Evolutionary conservation across 2,888 invertebrate species (phyloP), one percentile per base, ranked within the genome.

Genomic region (Strigamia crassipes): DNA sequence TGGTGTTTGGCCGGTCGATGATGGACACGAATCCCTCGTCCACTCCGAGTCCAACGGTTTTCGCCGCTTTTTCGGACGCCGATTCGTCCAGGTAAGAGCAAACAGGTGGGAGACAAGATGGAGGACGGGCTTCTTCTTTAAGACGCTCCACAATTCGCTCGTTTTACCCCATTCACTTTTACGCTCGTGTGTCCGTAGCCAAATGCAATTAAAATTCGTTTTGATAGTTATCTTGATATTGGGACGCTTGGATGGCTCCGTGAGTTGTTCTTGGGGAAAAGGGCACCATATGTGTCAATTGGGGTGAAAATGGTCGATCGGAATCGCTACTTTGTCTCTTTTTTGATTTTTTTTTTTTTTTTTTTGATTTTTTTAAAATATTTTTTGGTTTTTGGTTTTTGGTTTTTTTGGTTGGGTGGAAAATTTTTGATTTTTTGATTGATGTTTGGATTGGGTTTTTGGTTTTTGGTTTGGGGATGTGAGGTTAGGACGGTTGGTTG

Each of bases 91-190:
- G 66, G 66, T 66, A 66, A 66, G 51, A 6, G 66, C 23, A 8
- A 66, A 66, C 66, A 66, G 66, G 66, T 66, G 66, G 27, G 66
- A 66, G 66, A 66, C 66, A 66, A 66, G 66, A 66, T 66, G 66
- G 66, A 66, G 66, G 66, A 66, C 66, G 66, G 27, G 27, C 66
- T 66, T 66, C 66, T 66, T 66, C 66, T 66, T 66, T 66, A 66
- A 66, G 66, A 66, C 66, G 66, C 1, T 27, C 66, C 27, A 27
- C 3, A 12, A 15, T 15, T 15, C 10, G 2, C 3, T 46, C 5
- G 13, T 1, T 15, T 46, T 46, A 8, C 10, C 10, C 10, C 42
- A 10, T 51, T 51, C 51, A 13, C 51, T n/a, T n/a, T 51, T 51
- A n/a, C n/a, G n/a, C n/a, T 51, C n/a, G 4, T 4, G 6, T n/a